These are phyloP conservation scores for Intellagama lesueurii DNA, from an alignment of 2,797 vertebrate species.

Conservation along the genomic window DNA sequence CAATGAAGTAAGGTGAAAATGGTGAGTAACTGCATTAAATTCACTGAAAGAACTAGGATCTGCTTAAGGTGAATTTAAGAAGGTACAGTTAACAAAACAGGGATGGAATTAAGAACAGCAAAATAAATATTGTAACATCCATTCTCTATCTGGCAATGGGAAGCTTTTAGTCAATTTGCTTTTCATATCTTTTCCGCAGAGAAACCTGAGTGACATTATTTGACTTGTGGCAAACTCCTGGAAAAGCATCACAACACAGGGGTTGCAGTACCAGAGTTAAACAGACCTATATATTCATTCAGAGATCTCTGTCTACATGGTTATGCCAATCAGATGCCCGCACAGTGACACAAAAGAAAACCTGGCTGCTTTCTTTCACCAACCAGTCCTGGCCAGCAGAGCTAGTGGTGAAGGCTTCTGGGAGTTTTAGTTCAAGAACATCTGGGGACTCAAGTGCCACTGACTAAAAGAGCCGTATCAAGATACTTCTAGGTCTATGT, in stretches of 20 bases:
- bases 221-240: not conserved
- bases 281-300: conserved; percentile 3
- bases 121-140: not conserved
- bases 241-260: not conserved
- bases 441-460: not conserved
- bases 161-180: not conserved
- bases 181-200: not conserved
- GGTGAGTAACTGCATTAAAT: too few relatives aligned
- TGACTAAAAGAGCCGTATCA: not conserved
- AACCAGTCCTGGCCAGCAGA: not conserved
- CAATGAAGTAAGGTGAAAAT: too few relatives aligned
- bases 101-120: not conserved
- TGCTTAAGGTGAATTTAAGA: too few relatives aligned
- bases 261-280: not conserved
- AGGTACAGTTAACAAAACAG: too few relatives aligned
- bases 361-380: not conserved
- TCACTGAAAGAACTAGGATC: too few relatives aligned
- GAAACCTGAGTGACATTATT: not conserved
- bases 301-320: accelerated
- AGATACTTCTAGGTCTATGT: not conserved
- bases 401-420: conserved; percentile 24
- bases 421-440: conserved; percentile 8
- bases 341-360: not conserved
- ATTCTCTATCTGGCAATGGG: conserved; percentile 1
- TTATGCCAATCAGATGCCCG: not conserved